phyloP scores from a whole-genome alignment of 2,888 invertebrate genomes.

The Hymenopus coronatus region DNA sequence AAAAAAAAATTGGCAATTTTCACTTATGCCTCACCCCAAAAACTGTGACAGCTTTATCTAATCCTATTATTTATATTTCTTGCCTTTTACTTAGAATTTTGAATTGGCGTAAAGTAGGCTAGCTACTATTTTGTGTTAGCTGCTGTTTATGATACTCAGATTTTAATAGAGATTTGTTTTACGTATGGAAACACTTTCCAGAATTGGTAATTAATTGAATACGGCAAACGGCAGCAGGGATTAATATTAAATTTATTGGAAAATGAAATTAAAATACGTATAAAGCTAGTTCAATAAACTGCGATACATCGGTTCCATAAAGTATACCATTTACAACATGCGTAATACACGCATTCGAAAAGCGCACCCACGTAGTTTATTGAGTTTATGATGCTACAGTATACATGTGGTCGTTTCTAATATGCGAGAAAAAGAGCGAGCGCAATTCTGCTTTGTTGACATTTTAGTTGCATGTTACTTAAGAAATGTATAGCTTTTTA shows the following conservation, averaged over 20 bases:
- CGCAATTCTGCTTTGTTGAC: too few species aligned
- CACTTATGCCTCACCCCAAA: too few species aligned
- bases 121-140: neutral
- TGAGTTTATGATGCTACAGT: neutral
- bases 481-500: neutral
- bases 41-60: too few species aligned
- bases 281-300: neutral
- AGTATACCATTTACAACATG: neutral
- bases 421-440: neutral
- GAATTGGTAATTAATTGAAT: neutral
- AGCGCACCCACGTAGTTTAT: neutral
- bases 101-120: neutral
- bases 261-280: neutral
- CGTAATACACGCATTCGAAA: neutral
- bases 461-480: neutral
- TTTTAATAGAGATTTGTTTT: neutral
- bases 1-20: too few species aligned
- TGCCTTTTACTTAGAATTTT: too few species aligned
- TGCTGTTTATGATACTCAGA: neutral
- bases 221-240: neutral
- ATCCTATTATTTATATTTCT: too few species aligned
- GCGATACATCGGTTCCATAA: neutral
- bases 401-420: neutral
- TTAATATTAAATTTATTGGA: neutral
- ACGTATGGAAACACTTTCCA: neutral